Conservation (phyloP, 2,888 invertebrate species). For the Cinara cedri region DNA sequence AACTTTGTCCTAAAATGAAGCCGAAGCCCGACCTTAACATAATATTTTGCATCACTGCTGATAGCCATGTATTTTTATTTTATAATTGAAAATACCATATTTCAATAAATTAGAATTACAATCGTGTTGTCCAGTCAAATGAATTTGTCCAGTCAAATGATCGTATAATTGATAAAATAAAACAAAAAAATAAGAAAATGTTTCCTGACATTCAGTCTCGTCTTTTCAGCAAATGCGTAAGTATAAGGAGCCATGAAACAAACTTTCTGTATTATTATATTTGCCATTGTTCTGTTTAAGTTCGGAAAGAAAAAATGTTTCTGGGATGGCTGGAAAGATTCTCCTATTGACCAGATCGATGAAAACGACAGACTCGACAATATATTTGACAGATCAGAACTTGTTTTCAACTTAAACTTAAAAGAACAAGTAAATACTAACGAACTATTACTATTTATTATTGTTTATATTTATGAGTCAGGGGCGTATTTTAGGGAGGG, state of each 20-base stretch:
- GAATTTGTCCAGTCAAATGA: too few species aligned
- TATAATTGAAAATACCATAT: neutral
- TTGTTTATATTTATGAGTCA: too few species aligned
- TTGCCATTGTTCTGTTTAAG: neutral
- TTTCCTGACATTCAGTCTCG: conserved; percentile 2
- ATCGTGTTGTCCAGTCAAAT: too few species aligned
- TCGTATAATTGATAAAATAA: neutral
- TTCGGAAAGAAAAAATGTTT: neutral
- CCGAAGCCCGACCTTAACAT: too few species aligned
- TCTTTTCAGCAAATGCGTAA: neutral
- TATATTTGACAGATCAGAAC: neutral
- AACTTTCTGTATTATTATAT: too few species aligned
- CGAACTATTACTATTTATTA: neutral
- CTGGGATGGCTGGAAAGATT: neutral
- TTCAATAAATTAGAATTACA: neutral
- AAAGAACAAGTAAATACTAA: neutral
- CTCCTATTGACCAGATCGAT: neutral
- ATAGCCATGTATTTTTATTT: neutral
- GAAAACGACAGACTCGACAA: neutral
- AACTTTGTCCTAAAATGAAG: too few species aligned
- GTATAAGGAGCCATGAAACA: neutral
- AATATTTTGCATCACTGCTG: too few species aligned
- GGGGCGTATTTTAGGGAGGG: too few species aligned
- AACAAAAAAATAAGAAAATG: neutral
- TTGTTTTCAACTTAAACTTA: neutral